Conservation (phyloP, 2,888 invertebrate genomes). For the Andrena haemorrhoa region DNA sequence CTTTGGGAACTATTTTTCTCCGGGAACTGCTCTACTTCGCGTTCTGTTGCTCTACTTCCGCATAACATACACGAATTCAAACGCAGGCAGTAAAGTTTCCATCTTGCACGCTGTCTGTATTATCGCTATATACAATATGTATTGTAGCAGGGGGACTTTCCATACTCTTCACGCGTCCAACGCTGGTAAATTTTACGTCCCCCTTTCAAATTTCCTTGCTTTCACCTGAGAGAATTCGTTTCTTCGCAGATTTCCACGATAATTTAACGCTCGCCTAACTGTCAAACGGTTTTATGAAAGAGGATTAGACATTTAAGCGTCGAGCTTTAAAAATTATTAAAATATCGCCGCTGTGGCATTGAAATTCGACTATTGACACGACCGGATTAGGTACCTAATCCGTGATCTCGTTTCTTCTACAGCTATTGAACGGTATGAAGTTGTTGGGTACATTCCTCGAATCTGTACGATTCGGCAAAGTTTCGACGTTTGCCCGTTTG, state of each 20-base stretch:
- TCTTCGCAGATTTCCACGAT: too few species aligned
- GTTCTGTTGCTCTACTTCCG: slow-evolving; percentile 53
- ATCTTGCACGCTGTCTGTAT: slow-evolving; percentile 19
- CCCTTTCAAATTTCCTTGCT: background rate
- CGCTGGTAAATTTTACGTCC: background rate
- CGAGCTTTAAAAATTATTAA: too few species aligned
- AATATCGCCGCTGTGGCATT: slow-evolving; percentile 3
- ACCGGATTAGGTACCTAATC: slow-evolving; percentile 3
- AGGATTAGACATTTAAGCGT: too few species aligned
- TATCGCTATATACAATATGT: background rate
- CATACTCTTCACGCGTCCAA: background rate
- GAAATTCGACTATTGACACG: slow-evolving; percentile 17
- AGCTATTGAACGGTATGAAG: slow-evolving; percentile 27
- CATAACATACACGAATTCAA: slow-evolving; percentile 56
- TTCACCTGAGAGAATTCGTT: too few species aligned
- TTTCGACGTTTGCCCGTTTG: slow-evolving; percentile 69
- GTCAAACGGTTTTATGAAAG: too few species aligned
- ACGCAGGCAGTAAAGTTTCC: slow-evolving; percentile 51
- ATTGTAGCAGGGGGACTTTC: background rate
- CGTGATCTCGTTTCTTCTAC: slow-evolving; percentile 40
- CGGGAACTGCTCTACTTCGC: slow-evolving; percentile 50
- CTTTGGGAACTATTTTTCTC: slow-evolving; percentile 60
- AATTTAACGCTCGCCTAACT: too few species aligned
- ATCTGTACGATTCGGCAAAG: slow-evolving; percentile 67
- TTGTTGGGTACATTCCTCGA: slow-evolving; percentile 51